Conservation (phyloP, 2,888 invertebrate genomes). For the Ceraclea dissimilis region DNA sequence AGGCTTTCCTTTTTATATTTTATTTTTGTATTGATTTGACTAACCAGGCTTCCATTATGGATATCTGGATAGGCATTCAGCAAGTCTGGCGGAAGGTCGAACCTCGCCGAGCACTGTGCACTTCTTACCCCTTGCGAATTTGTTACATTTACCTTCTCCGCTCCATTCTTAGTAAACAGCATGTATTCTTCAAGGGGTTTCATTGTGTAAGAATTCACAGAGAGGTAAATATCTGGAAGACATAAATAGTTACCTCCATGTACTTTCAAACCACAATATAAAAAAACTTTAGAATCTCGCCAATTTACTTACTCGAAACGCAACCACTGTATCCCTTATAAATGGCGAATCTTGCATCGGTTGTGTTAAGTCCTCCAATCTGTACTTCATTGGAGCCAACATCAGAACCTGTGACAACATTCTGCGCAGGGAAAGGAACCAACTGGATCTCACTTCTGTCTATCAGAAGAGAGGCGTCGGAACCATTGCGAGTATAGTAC, state of each 20-base stretch:
- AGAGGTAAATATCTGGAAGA: constrained; percentile 70
- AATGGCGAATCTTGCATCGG: constrained; percentile 71
- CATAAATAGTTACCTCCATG: background rate
- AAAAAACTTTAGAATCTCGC: no score
- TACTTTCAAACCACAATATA: no score
- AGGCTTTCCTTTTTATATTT: background rate
- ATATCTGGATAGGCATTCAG: constrained; percentile 39
- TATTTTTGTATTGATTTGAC: no score
- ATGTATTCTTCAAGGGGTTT: constrained; percentile 87
- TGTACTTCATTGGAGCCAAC: constrained; percentile 74
- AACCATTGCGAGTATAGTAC: constrained; percentile 58
- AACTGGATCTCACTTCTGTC: constrained; percentile 70
- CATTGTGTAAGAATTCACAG: constrained; percentile 74
- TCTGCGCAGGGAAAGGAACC: constrained; percentile 60
- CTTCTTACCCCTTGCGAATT: constrained; percentile 80
- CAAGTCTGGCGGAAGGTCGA: constrained; percentile 48
- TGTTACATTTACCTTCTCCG: constrained; percentile 79
- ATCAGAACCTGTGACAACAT: constrained; percentile 58
- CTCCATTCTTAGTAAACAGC: constrained; percentile 78
- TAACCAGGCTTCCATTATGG: constrained; percentile 40
- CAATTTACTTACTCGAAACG: constrained; percentile 82
- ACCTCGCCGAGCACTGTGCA: constrained; percentile 77
- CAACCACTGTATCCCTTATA: constrained; percentile 87
- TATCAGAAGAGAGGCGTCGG: constrained; percentile 63
- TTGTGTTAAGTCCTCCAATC: constrained; percentile 79